These are phyloP conservation scores for Mustela lutreola DNA, from an alignment of 2,113 vertebrate species.

Conservation along the genomic window DNA sequence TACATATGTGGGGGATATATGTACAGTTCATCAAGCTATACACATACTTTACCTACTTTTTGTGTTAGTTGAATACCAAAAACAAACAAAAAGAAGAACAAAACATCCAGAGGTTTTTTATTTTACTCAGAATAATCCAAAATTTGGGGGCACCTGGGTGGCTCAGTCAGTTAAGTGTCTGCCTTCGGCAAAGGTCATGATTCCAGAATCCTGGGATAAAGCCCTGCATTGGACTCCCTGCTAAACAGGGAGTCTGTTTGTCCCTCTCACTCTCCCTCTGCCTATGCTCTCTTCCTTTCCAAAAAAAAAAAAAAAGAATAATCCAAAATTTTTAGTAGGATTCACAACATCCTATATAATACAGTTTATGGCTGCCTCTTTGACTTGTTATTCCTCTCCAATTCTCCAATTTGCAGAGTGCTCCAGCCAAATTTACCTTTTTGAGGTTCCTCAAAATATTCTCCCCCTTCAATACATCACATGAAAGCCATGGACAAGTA, in stretches of 20 bases:
- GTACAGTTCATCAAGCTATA: background rate
- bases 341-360: background rate
- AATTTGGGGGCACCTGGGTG: background rate
- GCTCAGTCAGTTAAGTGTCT: too few relatives aligned
- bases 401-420: background rate
- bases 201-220: too few relatives aligned
- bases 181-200: too few relatives aligned
- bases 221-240: too few relatives aligned
- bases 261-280: too few relatives aligned
- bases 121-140: background rate
- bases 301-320: background rate
- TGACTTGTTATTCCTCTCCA: background rate
- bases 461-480: background rate
- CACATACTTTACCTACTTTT: background rate
- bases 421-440: background rate
- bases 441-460: background rate
- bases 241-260: too few relatives aligned
- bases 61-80: background rate
- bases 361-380: background rate
- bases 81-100: background rate
- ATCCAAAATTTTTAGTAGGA: background rate
- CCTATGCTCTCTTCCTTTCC: too few relatives aligned
- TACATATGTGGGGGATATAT: background rate
- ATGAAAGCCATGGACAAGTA: background rate
- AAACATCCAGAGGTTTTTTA: background rate